A percentile compares a stretch with the other conserved stretches of the same genome.
These are phyloP conservation scores for Phyllostomus hastatus DNA, from an alignment of 2,113 vertebrate species.

Conservation along the genomic window DNA sequence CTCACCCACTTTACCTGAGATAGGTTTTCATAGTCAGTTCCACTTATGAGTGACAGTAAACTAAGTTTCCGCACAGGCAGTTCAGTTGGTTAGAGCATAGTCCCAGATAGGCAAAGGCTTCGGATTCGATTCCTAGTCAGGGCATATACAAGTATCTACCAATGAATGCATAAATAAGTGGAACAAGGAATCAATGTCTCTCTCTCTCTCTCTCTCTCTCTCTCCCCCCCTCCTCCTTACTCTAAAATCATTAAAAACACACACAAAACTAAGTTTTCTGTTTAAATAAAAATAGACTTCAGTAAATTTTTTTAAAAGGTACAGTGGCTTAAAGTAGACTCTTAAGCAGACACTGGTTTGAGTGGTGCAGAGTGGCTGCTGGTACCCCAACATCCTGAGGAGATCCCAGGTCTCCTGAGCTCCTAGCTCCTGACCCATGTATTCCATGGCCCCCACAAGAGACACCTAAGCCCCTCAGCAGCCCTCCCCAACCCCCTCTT, in stretches of 20 bases:
- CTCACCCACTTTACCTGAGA: not conserved
- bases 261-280: not conserved
- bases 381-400: not conserved
- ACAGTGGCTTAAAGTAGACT: not conserved
- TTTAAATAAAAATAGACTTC: not conserved
- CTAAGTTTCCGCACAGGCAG: not conserved
- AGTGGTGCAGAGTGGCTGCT: not conserved
- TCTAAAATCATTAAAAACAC: too few relatives aligned
- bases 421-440: not conserved
- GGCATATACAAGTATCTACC: too few relatives aligned
- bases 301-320: not conserved
- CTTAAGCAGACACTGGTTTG: not conserved
- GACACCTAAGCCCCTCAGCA: not conserved
- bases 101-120: too few relatives aligned
- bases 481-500: not conserved
- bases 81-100: too few relatives aligned
- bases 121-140: too few relatives aligned
- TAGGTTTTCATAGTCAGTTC: not conserved
- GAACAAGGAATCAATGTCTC: too few relatives aligned
- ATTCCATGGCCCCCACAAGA: accelerated
- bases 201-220: too few relatives aligned
- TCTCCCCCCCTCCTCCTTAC: too few relatives aligned
- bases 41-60: not conserved
- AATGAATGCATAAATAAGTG: too few relatives aligned
- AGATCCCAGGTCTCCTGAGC: not conserved